phyloP scores from a whole-genome alignment of 2,888 invertebrate species.

The Brachynemurus nebulosus region DNA sequence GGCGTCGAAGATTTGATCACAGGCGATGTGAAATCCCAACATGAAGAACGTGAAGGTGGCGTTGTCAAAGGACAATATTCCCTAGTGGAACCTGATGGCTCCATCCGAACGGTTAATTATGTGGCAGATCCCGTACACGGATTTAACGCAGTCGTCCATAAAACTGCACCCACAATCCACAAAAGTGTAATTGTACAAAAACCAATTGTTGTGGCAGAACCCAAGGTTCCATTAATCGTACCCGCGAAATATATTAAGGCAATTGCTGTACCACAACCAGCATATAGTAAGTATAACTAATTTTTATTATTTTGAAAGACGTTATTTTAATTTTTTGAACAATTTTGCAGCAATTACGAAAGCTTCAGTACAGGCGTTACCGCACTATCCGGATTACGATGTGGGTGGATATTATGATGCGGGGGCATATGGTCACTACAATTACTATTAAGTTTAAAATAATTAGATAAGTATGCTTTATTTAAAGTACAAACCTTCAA shows the following conservation, averaged over 20 bases:
- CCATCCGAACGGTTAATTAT: constrained; percentile 40
- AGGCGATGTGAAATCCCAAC: constrained; percentile 41
- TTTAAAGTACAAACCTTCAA: too few relatives aligned
- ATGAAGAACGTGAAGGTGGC: constrained; percentile 38
- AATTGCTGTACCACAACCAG: neutral
- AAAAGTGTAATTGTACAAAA: constrained; percentile 16
- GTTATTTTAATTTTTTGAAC: neutral
- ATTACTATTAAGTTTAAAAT: constrained; percentile 4
- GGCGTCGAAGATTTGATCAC: constrained; percentile 42
- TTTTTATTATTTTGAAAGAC: neutral
- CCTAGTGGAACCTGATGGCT: constrained; percentile 39
- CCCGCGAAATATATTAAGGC: constrained; percentile 1
- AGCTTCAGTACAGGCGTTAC: neutral
- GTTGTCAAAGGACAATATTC: constrained; percentile 35
- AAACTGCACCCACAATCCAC: constrained; percentile 37
- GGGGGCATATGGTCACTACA: neutral
- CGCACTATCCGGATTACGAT: constrained; percentile 1
- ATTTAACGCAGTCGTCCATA: constrained; percentile 42
- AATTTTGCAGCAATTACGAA: neutral
- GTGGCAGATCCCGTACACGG: constrained; percentile 44
- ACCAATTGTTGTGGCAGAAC: constrained; percentile 5
- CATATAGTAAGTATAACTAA: neutral
- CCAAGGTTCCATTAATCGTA: neutral
- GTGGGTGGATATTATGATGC: constrained; percentile 1
- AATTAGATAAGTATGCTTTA: too few relatives aligned